Base-by-base conservation (phyloP, 2,888 invertebrate genomes). In the Ommatoiulus sabulosus region DNA sequence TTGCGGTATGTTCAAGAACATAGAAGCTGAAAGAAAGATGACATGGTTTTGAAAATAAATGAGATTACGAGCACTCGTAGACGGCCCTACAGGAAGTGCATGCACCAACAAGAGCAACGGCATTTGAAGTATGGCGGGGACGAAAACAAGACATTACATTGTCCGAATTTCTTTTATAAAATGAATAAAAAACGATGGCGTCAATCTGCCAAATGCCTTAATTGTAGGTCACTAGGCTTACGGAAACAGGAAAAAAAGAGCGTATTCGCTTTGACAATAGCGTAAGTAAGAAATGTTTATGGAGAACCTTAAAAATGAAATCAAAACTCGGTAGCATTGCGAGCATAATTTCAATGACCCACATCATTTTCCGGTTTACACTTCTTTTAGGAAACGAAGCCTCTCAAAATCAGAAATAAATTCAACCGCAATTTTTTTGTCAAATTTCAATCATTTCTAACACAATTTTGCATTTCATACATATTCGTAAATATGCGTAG, bases 221-320 rank as follows among this genome's bases (percentile, higher is more conserved):
- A 24, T 43, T 80, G 4, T 43, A 35, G 35, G 35, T 80, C 15
- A 80, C 35, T 24, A 80, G 63, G 63, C 15, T 8, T 24, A 80
- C 24, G 35, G 8, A n/a, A 24, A 72, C 6, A 5, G 17, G 2
- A 35, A 35, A 35, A 35, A 35, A 35, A 35, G 35, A 52, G n/a
- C n/a, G n/a, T 52, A 12, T 52, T 12, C 8, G 15, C 15, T 12
- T 12, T 5, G 0, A 57, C 57, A 57, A 57, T 72, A 72, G 20
- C 24, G 24, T 8, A 72, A 8, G 1, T 20, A 15, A 63, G 8
- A 63, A 20, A n/a, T n/a, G n/a, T 24, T 7, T 24, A 72, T 72
- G 80, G 24, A 35, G 35, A 43, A 24, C 80, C 35, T 80, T 80
- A 80, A 80, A 80, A 80, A 43, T 80, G 12, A 80, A 80, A 80